These are phyloP conservation scores for Phytoseiulus persimilis DNA, from an alignment of 2,888 invertebrate genomes.

Conservation along the genomic window DNA sequence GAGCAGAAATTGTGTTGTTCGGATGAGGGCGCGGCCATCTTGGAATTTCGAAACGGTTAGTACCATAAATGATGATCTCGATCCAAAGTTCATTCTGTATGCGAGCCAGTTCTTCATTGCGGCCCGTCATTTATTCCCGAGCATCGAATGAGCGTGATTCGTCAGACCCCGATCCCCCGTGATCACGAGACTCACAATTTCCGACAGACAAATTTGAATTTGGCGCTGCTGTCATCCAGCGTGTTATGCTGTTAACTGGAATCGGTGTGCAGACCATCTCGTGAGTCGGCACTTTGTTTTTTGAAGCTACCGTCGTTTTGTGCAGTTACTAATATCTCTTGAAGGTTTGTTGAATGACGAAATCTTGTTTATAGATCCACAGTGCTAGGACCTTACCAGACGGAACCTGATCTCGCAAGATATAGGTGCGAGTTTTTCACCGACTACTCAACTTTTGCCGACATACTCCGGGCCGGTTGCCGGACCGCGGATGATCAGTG, in stretches of 20 bases:
- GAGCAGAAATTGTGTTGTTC: neutral
- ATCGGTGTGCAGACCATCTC: neutral
- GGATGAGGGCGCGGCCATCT: neutral
- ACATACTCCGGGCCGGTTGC: too few relatives aligned
- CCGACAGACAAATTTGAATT: neutral
- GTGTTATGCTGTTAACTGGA: neutral
- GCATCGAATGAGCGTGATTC: too few relatives aligned
- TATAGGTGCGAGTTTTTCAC: too few relatives aligned
- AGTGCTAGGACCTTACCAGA: neutral
- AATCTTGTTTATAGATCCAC: neutral
- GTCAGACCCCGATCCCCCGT: too few relatives aligned
- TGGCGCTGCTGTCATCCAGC: neutral
- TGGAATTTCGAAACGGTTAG: neutral
- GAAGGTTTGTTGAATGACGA: neutral
- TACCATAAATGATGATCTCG: too few relatives aligned
- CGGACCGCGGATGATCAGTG: too few relatives aligned
- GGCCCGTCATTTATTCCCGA: too few relatives aligned
- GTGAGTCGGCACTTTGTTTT: constrained; percentile 38
- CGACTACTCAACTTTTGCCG: too few relatives aligned
- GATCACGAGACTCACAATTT: neutral
- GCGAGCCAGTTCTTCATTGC: too few relatives aligned
- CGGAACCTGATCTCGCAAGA: too few relatives aligned
- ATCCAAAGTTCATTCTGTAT: too few relatives aligned
- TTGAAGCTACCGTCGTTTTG: neutral
- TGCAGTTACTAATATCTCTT: neutral